These are phyloP conservation scores for Brachionus calyciflorus DNA, from an alignment of 1,140 invertebrate species.

Conservation along the genomic window DNA sequence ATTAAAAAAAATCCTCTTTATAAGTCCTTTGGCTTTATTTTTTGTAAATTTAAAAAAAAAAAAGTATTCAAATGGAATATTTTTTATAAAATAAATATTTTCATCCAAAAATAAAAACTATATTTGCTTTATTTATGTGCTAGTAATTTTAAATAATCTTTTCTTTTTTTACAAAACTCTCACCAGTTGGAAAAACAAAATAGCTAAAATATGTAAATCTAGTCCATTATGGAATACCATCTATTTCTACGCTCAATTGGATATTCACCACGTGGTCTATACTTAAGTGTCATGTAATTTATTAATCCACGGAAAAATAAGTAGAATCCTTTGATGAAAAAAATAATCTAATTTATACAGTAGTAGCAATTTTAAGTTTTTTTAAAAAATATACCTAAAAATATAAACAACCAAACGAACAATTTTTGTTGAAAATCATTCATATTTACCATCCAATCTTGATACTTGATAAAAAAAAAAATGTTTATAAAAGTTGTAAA, in stretches of 20 bases:
- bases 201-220: neutral
- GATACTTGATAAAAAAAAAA: conserved; percentile 4
- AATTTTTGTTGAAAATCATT: conserved; percentile 45
- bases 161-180: neutral
- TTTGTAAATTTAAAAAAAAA: too few species aligned
- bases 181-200: conserved; percentile 1
- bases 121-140: too few species aligned
- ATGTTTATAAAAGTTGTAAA: neutral
- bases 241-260: neutral
- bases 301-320: conserved; percentile 43
- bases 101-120: too few species aligned
- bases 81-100: too few species aligned
- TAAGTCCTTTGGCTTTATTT: too few species aligned
- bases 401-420: conserved; percentile 44
- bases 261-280: conserved; percentile 22
- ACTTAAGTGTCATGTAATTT: conserved; percentile 32
- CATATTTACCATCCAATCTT: conserved; percentile 46
- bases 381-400: conserved; percentile 45
- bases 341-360: neutral
- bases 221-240: conserved; percentile 21
- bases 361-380: neutral
- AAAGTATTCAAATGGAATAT: too few species aligned
- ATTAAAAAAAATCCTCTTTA: too few species aligned
- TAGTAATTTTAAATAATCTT: neutral
- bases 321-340: conserved; percentile 18